phyloP scores from a whole-genome alignment of 2,797 vertebrate species.

The Enteromius viviparus region DNA sequence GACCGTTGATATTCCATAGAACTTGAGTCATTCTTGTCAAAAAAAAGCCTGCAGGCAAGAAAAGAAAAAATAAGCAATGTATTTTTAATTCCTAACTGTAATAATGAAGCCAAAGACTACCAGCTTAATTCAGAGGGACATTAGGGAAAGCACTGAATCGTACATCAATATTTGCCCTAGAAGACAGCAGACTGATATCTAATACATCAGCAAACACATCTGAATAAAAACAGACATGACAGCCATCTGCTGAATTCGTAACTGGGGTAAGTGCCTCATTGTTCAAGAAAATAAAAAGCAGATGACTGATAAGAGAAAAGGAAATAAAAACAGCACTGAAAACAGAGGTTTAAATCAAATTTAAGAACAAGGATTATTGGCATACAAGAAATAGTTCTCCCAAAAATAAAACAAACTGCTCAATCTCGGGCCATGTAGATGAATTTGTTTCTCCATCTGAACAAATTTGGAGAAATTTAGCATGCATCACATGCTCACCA shows the following conservation, averaged over 20 bases:
- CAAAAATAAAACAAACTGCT: not conserved
- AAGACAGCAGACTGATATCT: not conserved
- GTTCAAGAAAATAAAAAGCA: not conserved
- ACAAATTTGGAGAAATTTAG: not conserved
- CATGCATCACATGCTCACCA: not conserved
- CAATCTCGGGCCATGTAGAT: not conserved
- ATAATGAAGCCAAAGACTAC: not conserved
- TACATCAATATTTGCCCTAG: not conserved
- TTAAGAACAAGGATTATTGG: not conserved
- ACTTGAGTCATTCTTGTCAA: not conserved
- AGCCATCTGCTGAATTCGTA: not conserved
- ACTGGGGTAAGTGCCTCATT: not conserved
- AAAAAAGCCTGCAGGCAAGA: not conserved
- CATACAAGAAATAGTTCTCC: not conserved
- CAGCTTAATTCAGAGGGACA: not conserved
- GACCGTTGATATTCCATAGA: not conserved
- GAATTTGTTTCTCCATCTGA: not conserved
- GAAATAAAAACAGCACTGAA: not conserved
- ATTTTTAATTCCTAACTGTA: not conserved
- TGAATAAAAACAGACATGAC: not conserved
- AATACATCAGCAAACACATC: conserved; percentile 24
- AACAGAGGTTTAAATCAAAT: too few relatives aligned
- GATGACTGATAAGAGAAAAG: not conserved
- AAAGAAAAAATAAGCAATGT: not conserved
- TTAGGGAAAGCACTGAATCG: not conserved